Evolutionary conservation across 2,888 invertebrate genomes (phyloP).

Genomic region (Erpobdella octoculata): DNA sequence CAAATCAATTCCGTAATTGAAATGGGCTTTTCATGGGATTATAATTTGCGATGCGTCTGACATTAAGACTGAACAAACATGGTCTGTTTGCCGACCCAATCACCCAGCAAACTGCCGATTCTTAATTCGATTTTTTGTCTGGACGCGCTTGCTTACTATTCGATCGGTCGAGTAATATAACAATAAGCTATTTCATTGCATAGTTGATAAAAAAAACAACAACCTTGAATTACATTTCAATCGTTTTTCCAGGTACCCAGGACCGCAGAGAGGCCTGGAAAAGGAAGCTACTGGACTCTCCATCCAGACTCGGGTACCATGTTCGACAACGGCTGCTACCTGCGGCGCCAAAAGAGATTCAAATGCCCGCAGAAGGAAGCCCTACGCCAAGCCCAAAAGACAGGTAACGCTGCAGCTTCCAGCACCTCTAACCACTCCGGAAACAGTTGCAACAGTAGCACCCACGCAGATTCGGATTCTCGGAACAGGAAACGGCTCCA

Average conservation of each 20-base stretch:
- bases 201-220: neutral
- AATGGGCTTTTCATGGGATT: neutral
- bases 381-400: constrained; percentile 33
- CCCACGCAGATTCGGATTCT: constrained; percentile 1
- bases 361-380: constrained; percentile 80
- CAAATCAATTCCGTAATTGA: neutral
- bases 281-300: constrained; percentile 75
- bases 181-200: neutral
- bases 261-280: constrained; percentile 56
- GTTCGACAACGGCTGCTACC: constrained; percentile 98
- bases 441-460: constrained; percentile 4
- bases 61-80: constrained; percentile 10
- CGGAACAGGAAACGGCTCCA: neutral
- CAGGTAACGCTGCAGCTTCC: neutral
- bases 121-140: neutral
- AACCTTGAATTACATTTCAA: neutral
- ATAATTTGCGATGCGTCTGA: too few species aligned
- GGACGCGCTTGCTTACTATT: neutral
- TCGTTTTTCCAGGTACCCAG: constrained; percentile 12
- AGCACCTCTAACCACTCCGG: neutral
- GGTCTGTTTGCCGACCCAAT: neutral
- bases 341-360: constrained; percentile 90
- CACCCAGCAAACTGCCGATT: neutral
- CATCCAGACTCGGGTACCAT: constrained; percentile 97
- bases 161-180: neutral